Evolutionary conservation across 1,140 invertebrate genomes (phyloP), one percentile per base, ranked within the genome.

Genomic region (Episyrphus balteatus): DNA sequence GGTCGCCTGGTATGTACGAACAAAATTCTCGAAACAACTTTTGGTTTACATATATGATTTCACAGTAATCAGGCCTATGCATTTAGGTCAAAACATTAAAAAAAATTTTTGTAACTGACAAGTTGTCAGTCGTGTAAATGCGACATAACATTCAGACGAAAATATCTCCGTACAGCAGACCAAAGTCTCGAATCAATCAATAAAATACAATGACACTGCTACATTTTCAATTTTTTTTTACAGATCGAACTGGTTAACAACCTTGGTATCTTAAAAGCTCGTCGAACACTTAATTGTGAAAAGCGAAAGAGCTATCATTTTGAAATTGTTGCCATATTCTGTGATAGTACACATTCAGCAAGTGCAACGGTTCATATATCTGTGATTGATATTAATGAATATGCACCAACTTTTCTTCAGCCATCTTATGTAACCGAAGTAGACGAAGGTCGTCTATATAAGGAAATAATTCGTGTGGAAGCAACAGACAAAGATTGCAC

Each of bases 371-470:
- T 97, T 32, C 87, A 92, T 69, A 90, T 97, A 54, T 87, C 86
- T n/a, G 92, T 98, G 43, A 83, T 88, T 37, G 92, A 96, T 70
- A 89, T 95, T 46, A 96, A 97, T 72, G 91, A 95, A 61, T 95
- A 86, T 69, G 81, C 89, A 8, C 92, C 91, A 2, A 83, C 85
- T 37, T 94, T 93, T 70, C 70, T 84, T 14, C 85, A 92, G 59
- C 82, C 86, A n/a, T 84, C 87, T 18, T 92, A 92, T 67, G 86
- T 90, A 14, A 83, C 83, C 47, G 82, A 88, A 50, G 87, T 96
- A 8, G 89, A 94, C 67, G 94, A 96, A 63, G 91, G 90, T 8
- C 78, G 85, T 11, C 71, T 96, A 11, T 92, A 92, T 67, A 83
- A 90, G 57, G 85, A 92, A 62, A 87, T 97, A 32, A 75, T 96